A percentile compares a stretch with the other conserved stretches of the same genome.
These are phyloP conservation scores for Drosophila anomelani DNA, from an alignment of 2,888 invertebrate species.

Conservation along the genomic window DNA sequence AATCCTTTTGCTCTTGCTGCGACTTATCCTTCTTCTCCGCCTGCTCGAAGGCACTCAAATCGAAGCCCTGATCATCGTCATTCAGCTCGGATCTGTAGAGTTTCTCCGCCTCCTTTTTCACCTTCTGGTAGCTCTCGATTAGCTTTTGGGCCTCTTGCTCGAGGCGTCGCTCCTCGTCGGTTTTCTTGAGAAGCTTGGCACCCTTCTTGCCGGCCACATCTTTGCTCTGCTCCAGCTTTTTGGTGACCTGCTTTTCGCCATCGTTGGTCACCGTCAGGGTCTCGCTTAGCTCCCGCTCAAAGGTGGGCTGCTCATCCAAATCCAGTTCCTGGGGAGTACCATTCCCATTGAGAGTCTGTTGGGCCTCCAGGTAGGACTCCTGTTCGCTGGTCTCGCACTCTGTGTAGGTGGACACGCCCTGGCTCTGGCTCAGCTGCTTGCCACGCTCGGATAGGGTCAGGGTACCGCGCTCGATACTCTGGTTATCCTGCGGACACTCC, in stretches of 20 bases:
- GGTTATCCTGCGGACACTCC: slow-evolving; percentile 82
- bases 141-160: slow-evolving; percentile 81
- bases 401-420: slow-evolving; percentile 69
- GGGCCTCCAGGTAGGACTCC: slow-evolving; percentile 74
- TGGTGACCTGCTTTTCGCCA: slow-evolving; percentile 79
- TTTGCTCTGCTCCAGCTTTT: slow-evolving; percentile 69
- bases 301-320: slow-evolving; percentile 42
- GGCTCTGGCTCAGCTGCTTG: slow-evolving; percentile 73
- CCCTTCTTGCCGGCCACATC: slow-evolving; percentile 72
- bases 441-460: slow-evolving; percentile 84
- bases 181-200: slow-evolving; percentile 78
- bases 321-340: slow-evolving; percentile 8
- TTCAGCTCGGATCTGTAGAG: slow-evolving; percentile 66
- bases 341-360: slow-evolving; percentile 45
- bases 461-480: slow-evolving; percentile 84
- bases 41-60: slow-evolving; percentile 73
- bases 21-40: slow-evolving; percentile 37
- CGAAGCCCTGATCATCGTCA: slow-evolving; percentile 77
- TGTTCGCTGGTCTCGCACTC: slow-evolving; percentile 80
- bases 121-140: slow-evolving; percentile 82
- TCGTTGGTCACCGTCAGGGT: slow-evolving; percentile 69
- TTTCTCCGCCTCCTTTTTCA: slow-evolving; percentile 81
- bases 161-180: slow-evolving; percentile 78
- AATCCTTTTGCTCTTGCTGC: neutral
- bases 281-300: slow-evolving; percentile 72